Evolutionary conservation across 2,797 vertebrate species (phyloP), one percentile per base, ranked within the genome.

Genomic region (Hydrophis major): DNA sequence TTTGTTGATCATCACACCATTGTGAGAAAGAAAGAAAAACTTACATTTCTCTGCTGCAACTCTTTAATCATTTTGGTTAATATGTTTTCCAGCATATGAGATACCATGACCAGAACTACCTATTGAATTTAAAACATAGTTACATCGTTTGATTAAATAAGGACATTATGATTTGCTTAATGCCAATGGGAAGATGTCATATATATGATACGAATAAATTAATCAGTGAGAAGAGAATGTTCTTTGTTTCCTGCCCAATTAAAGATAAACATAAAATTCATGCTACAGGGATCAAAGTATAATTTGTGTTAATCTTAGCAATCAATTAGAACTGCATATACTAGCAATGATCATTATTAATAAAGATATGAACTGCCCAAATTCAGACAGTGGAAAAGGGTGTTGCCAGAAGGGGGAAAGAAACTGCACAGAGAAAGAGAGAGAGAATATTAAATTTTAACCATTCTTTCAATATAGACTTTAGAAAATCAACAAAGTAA

Each of bases 401-500:
- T 61, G 13, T 53, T 50, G 56, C 20, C 74, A 83, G 74, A 83
- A 47, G 20, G 6, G 10, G 14, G 27, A 27, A 12, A 27, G 47
- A 5, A 25, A 22, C 32, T 88, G 87, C 37, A 22, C 37, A 91
- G 56, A 83, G 63, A 83, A 25, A 6, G 50, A 93, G 86, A 88
- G 86, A 88, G 63, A 88, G 42, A 37, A 55, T 37, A 93, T 93
- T 93, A 93, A 93, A 89, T 86, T 91, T 93, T 93, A 93, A 93
- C 93, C 87, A 91, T 59, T 93, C 90, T 91, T 91, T 93, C 93
- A 93, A 93, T 60, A 93, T 74, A 91, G 93, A 83, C 90, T 91
- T 93, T 93, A 93, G 90, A 93, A 93, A 91, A 93, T 93, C 90
- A 86, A 93, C 74, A 91, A 28, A 27, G 42, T 69, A 37, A 50